A percentile compares a stretch with the other conserved stretches of the same genome.
Conservation (phyloP, 2,888 invertebrate species). For the Tetramorium bicarinatum region DNA sequence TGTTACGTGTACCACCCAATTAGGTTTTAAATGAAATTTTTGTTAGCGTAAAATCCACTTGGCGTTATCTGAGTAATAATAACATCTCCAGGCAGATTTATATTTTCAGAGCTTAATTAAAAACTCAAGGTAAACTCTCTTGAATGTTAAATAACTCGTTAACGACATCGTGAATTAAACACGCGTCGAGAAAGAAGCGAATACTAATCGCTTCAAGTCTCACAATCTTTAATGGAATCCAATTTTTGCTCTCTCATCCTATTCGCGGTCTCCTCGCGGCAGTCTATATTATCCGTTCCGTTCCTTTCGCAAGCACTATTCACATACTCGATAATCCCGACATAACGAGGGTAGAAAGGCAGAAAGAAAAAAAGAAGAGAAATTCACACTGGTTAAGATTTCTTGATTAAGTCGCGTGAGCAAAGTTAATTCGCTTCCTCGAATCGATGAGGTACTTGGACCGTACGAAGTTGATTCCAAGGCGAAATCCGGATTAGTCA, state of each 20-base stretch:
- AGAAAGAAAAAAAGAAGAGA: neutral
- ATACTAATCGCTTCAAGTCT: conserved; percentile 34
- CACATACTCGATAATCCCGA: conserved; percentile 17
- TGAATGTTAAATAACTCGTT: conserved; percentile 37
- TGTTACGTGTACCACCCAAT: neutral
- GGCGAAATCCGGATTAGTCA: neutral
- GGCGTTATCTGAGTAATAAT: neutral
- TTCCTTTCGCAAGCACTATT: neutral
- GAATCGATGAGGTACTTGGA: neutral
- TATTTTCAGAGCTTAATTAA: conserved; percentile 37
- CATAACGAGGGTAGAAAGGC: neutral
- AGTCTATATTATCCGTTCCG: neutral
- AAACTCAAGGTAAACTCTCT: conserved; percentile 17
- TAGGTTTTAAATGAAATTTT: conserved; percentile 23
- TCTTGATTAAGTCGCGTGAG: conserved; percentile 37
- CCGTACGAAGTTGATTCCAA: conserved; percentile 17
- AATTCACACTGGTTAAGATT: neutral
- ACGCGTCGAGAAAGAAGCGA: neutral
- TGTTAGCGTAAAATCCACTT: neutral
- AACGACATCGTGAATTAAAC: conserved; percentile 28
- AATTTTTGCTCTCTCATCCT: conserved; percentile 16
- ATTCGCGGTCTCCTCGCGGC: neutral
- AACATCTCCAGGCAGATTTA: neutral
- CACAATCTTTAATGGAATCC: conserved; percentile 33
- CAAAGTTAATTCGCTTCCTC: conserved; percentile 25